Evolutionary conservation across 1,140 invertebrate genomes (phyloP).

Genomic region (Penaeus vannamei): DNA sequence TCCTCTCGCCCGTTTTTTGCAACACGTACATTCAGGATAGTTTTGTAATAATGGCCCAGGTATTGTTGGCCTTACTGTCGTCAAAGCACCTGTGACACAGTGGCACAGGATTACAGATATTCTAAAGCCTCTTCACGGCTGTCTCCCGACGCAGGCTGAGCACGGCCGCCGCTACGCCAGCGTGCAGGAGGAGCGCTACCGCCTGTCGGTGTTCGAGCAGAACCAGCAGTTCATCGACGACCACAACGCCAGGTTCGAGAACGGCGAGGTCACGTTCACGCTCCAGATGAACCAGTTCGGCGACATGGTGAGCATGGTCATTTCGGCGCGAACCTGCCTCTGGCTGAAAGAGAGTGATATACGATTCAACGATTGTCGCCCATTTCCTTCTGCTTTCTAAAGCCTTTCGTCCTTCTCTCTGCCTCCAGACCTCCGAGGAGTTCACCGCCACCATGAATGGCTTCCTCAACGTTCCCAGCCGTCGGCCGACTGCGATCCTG

Average conservation of each 20-base stretch:
- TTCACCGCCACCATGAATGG: background rate
- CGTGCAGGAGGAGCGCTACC: background rate
- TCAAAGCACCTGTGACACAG: no score
- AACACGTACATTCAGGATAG: no score
- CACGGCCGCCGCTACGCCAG: background rate
- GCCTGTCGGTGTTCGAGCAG: slow-evolving; percentile 11
- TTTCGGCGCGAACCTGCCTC: background rate
- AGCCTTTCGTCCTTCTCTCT: background rate
- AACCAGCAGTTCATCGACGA: slow-evolving; percentile 19
- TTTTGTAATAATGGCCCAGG: no score
- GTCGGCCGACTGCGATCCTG: background rate
- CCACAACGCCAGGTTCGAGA: slow-evolving; percentile 23
- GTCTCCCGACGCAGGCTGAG: background rate
- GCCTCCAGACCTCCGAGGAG: slow-evolving; percentile 10
- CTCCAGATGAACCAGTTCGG: slow-evolving; percentile 20
- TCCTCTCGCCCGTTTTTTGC: no score
- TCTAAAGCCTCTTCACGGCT: no score
- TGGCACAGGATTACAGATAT: no score
- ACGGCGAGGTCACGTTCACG: slow-evolving; percentile 16
- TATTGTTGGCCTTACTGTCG: no score
- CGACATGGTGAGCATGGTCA: slow-evolving; percentile 1
- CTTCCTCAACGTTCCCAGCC: background rate
- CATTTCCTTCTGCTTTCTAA: background rate
- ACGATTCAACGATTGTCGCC: no score
- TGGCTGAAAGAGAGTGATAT: background rate